Conservation (phyloP, 2,113 vertebrate genomes). For the Eubucco bourcierii region DNA sequence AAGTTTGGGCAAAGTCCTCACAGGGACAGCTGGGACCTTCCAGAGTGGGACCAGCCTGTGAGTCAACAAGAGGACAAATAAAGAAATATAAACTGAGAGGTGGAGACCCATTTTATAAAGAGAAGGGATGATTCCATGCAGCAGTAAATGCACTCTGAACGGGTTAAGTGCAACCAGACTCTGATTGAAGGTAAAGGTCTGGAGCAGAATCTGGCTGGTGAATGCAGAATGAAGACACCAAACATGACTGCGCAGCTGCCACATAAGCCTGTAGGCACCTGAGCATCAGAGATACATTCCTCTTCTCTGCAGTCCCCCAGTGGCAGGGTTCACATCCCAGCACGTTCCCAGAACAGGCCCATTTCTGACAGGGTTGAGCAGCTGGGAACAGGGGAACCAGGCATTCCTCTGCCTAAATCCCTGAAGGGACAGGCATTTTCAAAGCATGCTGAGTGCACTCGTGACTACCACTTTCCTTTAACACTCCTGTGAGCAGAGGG, state of each 20-base stretch:
- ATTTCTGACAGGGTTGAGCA: not conserved
- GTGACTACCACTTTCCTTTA: not conserved
- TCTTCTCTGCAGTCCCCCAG: accelerated
- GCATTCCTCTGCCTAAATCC: not conserved
- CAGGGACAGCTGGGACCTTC: accelerated
- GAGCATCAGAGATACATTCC: not conserved
- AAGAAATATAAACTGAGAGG: not conserved
- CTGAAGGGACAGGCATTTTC: not conserved
- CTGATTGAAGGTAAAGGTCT: not conserved
- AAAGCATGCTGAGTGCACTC: not conserved
- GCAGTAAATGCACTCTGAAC: not conserved
- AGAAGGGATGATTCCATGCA: not conserved
- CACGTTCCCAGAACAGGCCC: not conserved
- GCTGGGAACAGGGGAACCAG: not conserved
- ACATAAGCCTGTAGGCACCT: not conserved
- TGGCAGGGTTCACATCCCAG: not conserved
- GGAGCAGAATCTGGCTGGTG: not conserved
- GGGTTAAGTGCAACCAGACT: accelerated
- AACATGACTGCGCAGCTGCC: not conserved
- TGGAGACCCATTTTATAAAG: not conserved
- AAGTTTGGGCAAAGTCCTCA: accelerated
- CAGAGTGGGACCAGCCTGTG: not conserved
- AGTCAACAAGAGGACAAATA: not conserved
- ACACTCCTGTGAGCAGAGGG: accelerated
- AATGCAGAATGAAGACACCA: not conserved